A percentile compares a stretch with the other conserved stretches of the same genome.
Conservation (phyloP, 2,797 vertebrate species). For the Tachyglossus aculeatus region DNA sequence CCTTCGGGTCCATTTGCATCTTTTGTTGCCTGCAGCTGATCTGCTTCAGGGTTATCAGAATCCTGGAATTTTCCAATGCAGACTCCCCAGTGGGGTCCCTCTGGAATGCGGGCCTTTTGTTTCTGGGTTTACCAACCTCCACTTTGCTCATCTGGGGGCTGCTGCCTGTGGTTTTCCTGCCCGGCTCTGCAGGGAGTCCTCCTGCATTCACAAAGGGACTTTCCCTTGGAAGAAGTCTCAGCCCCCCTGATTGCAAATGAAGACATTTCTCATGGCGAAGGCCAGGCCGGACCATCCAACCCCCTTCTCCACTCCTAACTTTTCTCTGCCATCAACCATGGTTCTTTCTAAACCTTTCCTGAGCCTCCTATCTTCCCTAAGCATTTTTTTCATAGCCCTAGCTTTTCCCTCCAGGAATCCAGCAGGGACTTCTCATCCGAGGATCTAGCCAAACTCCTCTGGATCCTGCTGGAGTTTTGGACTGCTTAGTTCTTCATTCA, state of each 20-base stretch:
- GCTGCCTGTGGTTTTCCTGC: constrained; percentile 88
- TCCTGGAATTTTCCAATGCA: constrained; percentile 77
- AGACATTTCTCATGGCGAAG: no score
- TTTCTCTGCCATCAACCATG: no score
- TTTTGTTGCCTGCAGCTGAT: constrained; percentile 87
- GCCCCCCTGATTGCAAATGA: constrained; percentile 81
- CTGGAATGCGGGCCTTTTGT: constrained; percentile 90
- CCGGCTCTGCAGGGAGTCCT: constrained; percentile 89
- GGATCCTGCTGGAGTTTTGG: no score
- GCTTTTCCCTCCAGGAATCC: no score
- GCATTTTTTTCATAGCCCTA: background rate
- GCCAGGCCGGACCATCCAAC: no score
- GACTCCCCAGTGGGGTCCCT: constrained; percentile 86
- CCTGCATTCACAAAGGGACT: constrained; percentile 86
- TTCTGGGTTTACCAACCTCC: constrained; percentile 75
- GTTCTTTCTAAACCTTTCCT: no score
- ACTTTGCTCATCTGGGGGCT: constrained; percentile 85
- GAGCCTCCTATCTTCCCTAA: fast-evolving
- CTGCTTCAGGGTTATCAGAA: constrained; percentile 79
- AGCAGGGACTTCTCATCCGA: no score
- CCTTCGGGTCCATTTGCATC: constrained; percentile 88
- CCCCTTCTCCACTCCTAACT: no score
- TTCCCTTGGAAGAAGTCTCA: constrained; percentile 75
- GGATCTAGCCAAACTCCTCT: no score
- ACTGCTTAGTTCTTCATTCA: no score